Evolutionary conservation across 2,797 vertebrate species (phyloP).

Genomic region (Parauchenoglanis punctatus): DNA sequence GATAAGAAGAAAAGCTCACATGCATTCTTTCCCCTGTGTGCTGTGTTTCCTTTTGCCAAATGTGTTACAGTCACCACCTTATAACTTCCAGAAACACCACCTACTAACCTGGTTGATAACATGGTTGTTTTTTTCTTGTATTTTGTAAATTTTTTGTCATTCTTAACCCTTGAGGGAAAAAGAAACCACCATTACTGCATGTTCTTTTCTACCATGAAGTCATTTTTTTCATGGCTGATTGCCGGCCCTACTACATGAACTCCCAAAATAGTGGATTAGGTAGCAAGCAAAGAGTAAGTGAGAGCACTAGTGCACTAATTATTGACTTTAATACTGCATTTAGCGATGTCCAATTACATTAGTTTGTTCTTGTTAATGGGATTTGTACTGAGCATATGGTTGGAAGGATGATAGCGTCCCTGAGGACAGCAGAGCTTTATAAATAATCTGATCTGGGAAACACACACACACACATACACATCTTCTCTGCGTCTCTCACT

Average conservation of each 20-base stretch:
- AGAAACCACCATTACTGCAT: not conserved
- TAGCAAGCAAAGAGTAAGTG: not conserved
- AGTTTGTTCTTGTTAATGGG: conserved; percentile 68
- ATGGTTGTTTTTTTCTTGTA: not conserved
- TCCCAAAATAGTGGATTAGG: not conserved
- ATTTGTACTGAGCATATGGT: conserved; percentile 66
- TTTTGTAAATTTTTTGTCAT: not conserved
- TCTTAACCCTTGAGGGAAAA: not conserved
- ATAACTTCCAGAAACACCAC: not conserved
- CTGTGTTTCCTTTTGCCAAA: not conserved
- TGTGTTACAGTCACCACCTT: not conserved
- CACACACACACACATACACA: not conserved
- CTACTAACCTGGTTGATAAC: not conserved
- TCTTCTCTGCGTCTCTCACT: not conserved
- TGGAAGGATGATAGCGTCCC: conserved; percentile 42
- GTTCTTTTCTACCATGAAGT: too few species aligned
- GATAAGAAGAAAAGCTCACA: not conserved
- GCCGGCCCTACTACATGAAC: not conserved
- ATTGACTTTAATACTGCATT: conserved; percentile 64
- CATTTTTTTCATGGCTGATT: not conserved
- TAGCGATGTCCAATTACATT: conserved; percentile 73
- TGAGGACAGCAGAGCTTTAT: conserved; percentile 22
- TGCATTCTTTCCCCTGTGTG: not conserved
- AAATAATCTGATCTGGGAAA: conserved; percentile 18
- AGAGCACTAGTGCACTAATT: conserved; percentile 50